Conservation (phyloP, 2,888 invertebrate genomes). For the Andrena minutula region DNA sequence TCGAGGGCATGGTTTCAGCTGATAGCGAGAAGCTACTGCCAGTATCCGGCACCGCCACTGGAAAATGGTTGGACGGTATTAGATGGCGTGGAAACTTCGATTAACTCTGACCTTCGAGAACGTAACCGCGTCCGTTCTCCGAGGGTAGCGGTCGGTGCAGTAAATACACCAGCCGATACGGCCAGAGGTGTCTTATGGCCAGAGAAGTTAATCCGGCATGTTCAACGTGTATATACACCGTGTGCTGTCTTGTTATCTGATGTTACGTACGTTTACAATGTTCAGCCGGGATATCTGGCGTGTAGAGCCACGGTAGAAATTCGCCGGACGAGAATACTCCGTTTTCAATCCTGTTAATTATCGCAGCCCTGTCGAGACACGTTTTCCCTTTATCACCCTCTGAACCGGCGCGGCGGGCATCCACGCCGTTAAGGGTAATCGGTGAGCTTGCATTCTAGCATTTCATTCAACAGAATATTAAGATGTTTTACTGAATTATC, state of each 20-base stretch:
- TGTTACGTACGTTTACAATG: conserved; percentile 47
- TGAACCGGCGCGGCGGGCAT: neutral
- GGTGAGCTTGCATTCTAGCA: neutral
- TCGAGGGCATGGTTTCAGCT: conserved; percentile 39
- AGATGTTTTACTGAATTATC: neutral
- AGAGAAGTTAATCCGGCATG: conserved; percentile 61
- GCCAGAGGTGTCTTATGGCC: conserved; percentile 36
- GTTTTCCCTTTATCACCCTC: neutral
- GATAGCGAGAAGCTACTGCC: conserved; percentile 50
- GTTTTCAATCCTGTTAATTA: conserved; percentile 38
- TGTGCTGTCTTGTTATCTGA: conserved; percentile 47
- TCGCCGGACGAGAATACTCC: neutral
- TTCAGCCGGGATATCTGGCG: conserved; percentile 26
- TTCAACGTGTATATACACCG: conserved; percentile 32
- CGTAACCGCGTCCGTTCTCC: conserved; percentile 28
- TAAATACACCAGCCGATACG: conserved; percentile 53
- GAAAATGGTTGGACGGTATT: conserved; percentile 61
- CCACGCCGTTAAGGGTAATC: conserved; percentile 1
- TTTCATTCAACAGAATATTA: neutral
- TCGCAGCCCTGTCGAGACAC: conserved; percentile 6
- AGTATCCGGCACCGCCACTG: conserved; percentile 48
- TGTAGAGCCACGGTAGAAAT: conserved; percentile 11
- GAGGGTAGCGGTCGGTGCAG: conserved; percentile 12
- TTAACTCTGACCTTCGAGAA: conserved; percentile 65
- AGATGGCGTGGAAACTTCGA: conserved; percentile 66